phyloP scores from a whole-genome alignment of 2,113 vertebrate genomes.

The Zosterops lateralis region DNA sequence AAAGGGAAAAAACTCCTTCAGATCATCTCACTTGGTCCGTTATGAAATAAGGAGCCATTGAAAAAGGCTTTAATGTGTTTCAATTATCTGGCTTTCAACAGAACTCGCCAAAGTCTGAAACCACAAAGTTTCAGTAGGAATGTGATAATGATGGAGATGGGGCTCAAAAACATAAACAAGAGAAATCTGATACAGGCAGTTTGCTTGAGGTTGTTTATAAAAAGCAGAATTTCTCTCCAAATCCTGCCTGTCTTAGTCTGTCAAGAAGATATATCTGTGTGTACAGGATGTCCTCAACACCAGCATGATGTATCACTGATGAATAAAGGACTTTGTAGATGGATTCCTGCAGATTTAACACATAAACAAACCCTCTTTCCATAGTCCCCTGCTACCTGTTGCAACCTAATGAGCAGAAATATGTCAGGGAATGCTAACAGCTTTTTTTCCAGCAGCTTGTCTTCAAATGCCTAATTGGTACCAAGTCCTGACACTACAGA shows the following conservation, averaged over 20 bases:
- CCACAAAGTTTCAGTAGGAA: conserved; percentile 45
- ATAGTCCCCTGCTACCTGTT: background rate
- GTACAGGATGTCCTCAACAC: background rate
- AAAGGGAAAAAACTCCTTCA: conserved; percentile 11
- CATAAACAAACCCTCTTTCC: background rate
- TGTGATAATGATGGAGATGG: conserved; percentile 30
- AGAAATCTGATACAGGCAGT: background rate
- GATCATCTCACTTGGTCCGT: conserved; percentile 34
- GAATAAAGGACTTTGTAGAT: background rate
- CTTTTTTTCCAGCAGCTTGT: background rate
- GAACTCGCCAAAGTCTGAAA: conserved; percentile 29
- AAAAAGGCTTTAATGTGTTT: background rate
- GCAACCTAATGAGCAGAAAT: background rate
- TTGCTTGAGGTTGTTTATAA: conserved; percentile 36
- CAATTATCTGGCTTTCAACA: conserved; percentile 22
- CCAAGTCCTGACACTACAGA: background rate
- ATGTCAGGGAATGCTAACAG: background rate
- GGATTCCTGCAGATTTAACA: background rate
- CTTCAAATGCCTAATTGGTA: background rate
- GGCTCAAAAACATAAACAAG: background rate
- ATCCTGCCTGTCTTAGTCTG: background rate
- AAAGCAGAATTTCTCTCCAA: conserved; percentile 23
- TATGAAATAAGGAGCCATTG: conserved; percentile 26
- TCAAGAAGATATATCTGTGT: background rate
- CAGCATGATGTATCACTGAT: background rate